Conservation (phyloP, 2,797 vertebrate species). For the Corythornis leucogaster region DNA sequence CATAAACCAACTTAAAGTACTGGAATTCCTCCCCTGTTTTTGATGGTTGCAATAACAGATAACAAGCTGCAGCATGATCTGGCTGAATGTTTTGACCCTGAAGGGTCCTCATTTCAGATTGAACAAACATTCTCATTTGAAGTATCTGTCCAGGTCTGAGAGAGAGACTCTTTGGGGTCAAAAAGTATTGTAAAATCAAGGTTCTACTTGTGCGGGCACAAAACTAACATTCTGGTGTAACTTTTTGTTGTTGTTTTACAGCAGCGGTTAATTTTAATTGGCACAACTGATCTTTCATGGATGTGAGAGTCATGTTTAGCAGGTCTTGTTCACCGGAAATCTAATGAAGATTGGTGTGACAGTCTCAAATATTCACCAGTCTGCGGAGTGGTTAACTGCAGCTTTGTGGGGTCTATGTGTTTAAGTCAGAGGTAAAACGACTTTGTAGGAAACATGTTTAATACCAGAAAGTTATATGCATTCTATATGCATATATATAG, state of each 20-base stretch:
- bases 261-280: constrained; percentile 7
- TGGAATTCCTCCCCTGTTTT: constrained; percentile 27
- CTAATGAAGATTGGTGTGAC: not conserved
- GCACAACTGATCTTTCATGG: not conserved
- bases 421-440: not conserved
- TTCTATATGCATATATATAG: not conserved
- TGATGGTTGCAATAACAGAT: constrained; percentile 25
- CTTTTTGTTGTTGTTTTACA: not conserved
- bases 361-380: not conserved
- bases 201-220: constrained; percentile 6
- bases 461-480: not conserved
- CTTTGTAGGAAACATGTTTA: not conserved
- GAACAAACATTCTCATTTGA: constrained; percentile 46
- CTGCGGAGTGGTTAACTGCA: not conserved
- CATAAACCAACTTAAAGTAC: not conserved
- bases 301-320: not conserved
- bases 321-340: not conserved
- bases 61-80: constrained; percentile 53
- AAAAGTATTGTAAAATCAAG: constrained; percentile 23
- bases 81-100: constrained; percentile 42
- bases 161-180: constrained; percentile 42
- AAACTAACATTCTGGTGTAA: not conserved
- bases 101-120: not conserved
- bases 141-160: constrained; percentile 14
- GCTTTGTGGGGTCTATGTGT: not conserved